Base-by-base conservation (phyloP, 2,888 invertebrate species). In the Drosophila suboccidentalis region DNA sequence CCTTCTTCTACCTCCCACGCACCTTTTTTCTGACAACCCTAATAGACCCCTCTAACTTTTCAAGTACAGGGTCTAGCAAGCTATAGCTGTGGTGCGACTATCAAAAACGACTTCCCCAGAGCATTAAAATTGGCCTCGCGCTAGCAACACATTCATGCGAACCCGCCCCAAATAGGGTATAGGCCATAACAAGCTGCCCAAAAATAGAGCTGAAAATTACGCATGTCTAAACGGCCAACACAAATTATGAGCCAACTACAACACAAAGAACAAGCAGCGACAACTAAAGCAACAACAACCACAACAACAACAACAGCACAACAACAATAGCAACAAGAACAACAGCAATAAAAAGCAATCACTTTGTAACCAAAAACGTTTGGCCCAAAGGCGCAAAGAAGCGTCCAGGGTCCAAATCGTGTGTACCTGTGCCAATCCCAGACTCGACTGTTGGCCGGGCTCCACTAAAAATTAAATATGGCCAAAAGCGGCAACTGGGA, bases 311-410 rank as follows among this genome's bases (percentile, higher is more conserved):
- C 76, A 49, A 75, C 75, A 73, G 54, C 78, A 64, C 64, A 81
- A 80, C 44, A n/a, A 22, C 10, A 57, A 22, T 32, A 32, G n/a
- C 9, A 17, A 6, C 19, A 44, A 44, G 5, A 80, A 46, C 77
- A 77, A 73, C 66, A 78, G 68, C 68, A 83, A 82, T 79, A 82
- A 87, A 80, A 80, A 82, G 75, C 90, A 80, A 86, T 81, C 81
- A 80, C 73, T 79, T 80, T 85, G 82, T 69, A 77, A 68, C 80
- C 87, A 78, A 85, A 85, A 85, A 71, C 70, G 78, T 71, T 82
- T 74, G 62, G 71, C 76, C 78, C 69, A 66, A 68, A 75, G 75
- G 70, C 68, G 67, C 70, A 75, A 71, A 74, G 78, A 72, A 57
- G 70, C 65, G 59, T 57, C 54, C 74, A 62, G 44, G 43, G 75